A percentile compares a stretch with the other conserved stretches of the same genome.
Evolutionary conservation across 2,797 vertebrate species (phyloP).

Genomic region (Cynopterus sphinx): DNA sequence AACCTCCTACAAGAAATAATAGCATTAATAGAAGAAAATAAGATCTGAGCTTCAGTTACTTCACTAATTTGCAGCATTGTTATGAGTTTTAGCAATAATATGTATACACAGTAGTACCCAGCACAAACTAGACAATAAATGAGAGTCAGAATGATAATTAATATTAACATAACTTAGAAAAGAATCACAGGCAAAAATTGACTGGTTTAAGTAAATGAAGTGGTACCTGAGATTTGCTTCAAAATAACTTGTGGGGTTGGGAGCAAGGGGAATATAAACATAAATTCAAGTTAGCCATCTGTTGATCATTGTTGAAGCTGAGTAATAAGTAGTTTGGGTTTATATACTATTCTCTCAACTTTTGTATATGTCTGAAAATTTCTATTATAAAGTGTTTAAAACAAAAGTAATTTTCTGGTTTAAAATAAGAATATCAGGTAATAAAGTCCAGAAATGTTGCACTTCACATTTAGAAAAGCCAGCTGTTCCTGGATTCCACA

Average conservation of each 20-base stretch:
- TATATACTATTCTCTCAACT: constrained; percentile 9
- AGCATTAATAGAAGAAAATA: constrained; percentile 47
- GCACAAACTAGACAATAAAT: background rate
- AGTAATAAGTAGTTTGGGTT: background rate
- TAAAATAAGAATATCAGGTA: background rate
- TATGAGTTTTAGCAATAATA: background rate
- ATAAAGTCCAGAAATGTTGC: constrained; percentile 15
- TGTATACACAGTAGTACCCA: background rate
- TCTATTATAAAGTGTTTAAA: constrained; percentile 23
- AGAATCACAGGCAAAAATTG: background rate
- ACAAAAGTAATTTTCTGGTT: constrained; percentile 25
- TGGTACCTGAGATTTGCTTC: constrained; percentile 25
- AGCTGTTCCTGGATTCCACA: background rate
- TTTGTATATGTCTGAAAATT: constrained; percentile 22
- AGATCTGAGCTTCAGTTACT: background rate
- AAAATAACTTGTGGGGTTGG: background rate
- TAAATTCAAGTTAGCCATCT: background rate
- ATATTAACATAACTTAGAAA: constrained; percentile 23
- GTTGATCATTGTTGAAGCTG: background rate
- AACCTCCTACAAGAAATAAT: constrained; percentile 38
- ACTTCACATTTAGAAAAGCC: background rate
- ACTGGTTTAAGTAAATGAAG: constrained; percentile 28
- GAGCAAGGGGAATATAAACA: background rate
- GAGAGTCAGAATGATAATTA: constrained; percentile 6
- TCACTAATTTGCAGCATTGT: constrained; percentile 25